phyloP scores from a whole-genome alignment of 1,140 invertebrate genomes.

The Heliconius eleuchia region DNA sequence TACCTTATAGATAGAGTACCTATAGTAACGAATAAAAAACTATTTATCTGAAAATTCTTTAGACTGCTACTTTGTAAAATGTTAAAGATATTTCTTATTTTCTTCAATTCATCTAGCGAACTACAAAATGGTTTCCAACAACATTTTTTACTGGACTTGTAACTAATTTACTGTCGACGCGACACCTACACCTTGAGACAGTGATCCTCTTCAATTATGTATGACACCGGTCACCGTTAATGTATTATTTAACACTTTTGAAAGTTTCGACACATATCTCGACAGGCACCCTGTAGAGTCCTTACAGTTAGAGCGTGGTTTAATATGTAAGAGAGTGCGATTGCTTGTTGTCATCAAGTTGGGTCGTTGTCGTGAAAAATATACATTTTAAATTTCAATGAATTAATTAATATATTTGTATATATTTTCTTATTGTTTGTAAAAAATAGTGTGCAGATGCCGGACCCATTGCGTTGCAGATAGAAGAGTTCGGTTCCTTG shows the following conservation, averaged over 20 bases:
- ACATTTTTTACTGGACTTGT: background rate
- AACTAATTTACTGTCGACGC: conserved; percentile 25
- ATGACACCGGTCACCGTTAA: conserved; percentile 59
- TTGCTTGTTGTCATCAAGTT: too few relatives aligned
- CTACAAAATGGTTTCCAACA: background rate
- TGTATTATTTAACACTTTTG: conserved; percentile 74
- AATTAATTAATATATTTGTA: too few relatives aligned
- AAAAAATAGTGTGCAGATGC: too few relatives aligned
- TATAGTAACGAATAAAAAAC: too few relatives aligned
- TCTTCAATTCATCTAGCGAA: background rate
- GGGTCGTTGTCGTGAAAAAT: too few relatives aligned
- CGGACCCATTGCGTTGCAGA: too few relatives aligned
- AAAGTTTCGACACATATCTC: conserved; percentile 58
- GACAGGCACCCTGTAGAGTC: conserved; percentile 57
- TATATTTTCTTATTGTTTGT: too few relatives aligned
- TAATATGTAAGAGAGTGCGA: conserved; percentile 28
- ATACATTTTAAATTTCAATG: too few relatives aligned
- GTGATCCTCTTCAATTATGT: conserved; percentile 63
- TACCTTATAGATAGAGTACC: too few relatives aligned
- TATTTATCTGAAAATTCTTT: too few relatives aligned
- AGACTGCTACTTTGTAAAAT: too few relatives aligned
- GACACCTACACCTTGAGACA: conserved; percentile 38
- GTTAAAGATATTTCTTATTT: background rate
- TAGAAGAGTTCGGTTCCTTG: too few relatives aligned
- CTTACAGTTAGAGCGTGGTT: conserved; percentile 39